phyloP scores from a whole-genome alignment of 2,888 invertebrate genomes.

The Dichetophora obliterata region DNA sequence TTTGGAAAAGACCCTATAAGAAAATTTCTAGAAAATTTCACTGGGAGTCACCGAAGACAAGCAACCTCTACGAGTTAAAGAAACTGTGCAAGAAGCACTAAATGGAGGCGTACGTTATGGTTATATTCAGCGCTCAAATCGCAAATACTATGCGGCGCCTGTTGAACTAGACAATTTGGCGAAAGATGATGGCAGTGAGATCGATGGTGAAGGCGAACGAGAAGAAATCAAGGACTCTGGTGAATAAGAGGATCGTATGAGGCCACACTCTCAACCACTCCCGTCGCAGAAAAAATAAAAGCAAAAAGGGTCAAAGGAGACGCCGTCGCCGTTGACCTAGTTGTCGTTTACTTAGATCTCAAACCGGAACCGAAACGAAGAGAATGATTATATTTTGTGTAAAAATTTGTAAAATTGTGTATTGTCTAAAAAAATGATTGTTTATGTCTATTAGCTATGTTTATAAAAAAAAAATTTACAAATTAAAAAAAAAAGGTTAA shows the following conservation, averaged over 20 bases:
- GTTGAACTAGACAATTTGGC: constrained; percentile 39
- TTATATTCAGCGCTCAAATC: constrained; percentile 44
- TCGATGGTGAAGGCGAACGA: constrained; percentile 1
- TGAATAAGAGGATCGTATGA: constrained; percentile 42
- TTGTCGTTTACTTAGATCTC: background rate
- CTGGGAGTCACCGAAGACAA: too few relatives aligned
- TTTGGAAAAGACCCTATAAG: too few relatives aligned
- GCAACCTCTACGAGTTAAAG: too few relatives aligned
- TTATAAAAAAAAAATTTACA: too few relatives aligned
- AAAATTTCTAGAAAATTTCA: too few relatives aligned
- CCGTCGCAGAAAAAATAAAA: constrained; percentile 21
- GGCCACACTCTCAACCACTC: constrained; percentile 22
- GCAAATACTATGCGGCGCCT: constrained; percentile 46
- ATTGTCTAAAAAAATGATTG: constrained; percentile 4
- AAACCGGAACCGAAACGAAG: background rate
- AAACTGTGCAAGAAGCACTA: constrained; percentile 43
- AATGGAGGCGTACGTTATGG: constrained; percentile 48
- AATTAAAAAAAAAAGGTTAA: too few relatives aligned
- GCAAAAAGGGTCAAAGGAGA: constrained; percentile 23
- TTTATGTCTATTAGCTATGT: background rate
- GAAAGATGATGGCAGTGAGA: constrained; percentile 28
- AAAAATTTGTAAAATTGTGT: constrained; percentile 17
- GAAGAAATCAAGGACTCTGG: constrained; percentile 6
- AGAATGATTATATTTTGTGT: constrained; percentile 15
- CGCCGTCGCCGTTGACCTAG: constrained; percentile 38